phyloP scores from a whole-genome alignment of 2,888 invertebrate species.

The Portevinia maculata region DNA sequence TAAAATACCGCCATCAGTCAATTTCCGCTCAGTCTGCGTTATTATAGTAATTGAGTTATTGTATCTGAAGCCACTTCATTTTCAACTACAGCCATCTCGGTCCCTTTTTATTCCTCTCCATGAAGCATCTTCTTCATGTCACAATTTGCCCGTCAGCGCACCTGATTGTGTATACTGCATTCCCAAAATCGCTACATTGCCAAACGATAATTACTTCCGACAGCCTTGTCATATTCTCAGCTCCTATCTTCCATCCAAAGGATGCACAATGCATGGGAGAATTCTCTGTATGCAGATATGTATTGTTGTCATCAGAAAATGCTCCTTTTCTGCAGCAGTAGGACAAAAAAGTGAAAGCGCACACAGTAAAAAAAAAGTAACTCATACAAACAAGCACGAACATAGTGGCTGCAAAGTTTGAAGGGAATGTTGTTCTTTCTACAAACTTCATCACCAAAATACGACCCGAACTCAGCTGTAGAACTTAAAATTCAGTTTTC shows the following conservation, averaged over 20 bases:
- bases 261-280: conserved; percentile 44
- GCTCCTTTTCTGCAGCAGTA: conserved; percentile 2
- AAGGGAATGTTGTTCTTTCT: conserved; percentile 22
- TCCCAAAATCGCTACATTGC: conserved; percentile 60
- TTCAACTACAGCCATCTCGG: conserved; percentile 32
- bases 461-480: conserved; percentile 13
- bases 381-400: conserved; percentile 1
- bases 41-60: conserved; percentile 57
- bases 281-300: conserved; percentile 46
- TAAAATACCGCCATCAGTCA: conserved; percentile 50
- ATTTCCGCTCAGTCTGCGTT: conserved; percentile 53
- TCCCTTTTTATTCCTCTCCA: neutral
- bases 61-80: conserved; percentile 51
- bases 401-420: conserved; percentile 14
- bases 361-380: conserved; percentile 7
- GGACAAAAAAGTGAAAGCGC: conserved; percentile 34
- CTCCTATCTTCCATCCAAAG: conserved; percentile 30
- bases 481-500: conserved; percentile 68
- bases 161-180: conserved; percentile 52
- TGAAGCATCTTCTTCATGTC: neutral
- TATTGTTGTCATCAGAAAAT: conserved; percentile 39
- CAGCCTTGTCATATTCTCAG: conserved; percentile 38
- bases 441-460: conserved; percentile 11
- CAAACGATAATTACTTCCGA: conserved; percentile 71
- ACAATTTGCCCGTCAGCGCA: conserved; percentile 34